Evolutionary conservation across 2,113 vertebrate species (phyloP), one percentile per base, ranked within the genome.

Genomic region (Pagrus major): DNA sequence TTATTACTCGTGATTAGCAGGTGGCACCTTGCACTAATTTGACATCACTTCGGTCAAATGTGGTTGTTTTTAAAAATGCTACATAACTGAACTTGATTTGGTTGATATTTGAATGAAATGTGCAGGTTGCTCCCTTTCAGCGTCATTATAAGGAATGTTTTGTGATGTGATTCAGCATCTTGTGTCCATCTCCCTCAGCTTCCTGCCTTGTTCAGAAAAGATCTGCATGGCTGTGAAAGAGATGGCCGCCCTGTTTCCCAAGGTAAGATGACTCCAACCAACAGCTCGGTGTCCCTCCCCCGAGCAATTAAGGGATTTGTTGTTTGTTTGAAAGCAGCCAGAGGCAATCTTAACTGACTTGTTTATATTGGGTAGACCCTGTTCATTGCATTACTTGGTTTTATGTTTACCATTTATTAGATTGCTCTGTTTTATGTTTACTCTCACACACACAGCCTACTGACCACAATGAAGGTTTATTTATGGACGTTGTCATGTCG

Each of bases 221-320:
- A 99, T 99, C 93, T 97, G 97, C 11, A 67, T 96, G 86, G 98
- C 98, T 80, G 98, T 99, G 79, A 97, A 94, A 0, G 98, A 99
- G 92, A 99, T 99, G 98, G 98, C 98, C 47, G 95, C 96, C 23
- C 90, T 99, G 71, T 99, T 99, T 89, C 97, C 98, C 37, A 99
- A 99, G 96, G 98, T 99, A 94, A 96, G 94, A 33, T 20, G 65
- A 67, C 68, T 75, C 78, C 49, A 9, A 25, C 41, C 59, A 47
- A 37, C 73, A 74, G 49, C 37, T 12, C 4, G 9, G 8, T 11
- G 15, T 18, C 72, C 68, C 51, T 23, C 42, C 67, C 68, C 61
- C 1, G 10, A 56, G 51, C 58, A 49, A 56, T 78, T 21, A 49
- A 55, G 33, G 61, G 80, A 54, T 76, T 55, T 71, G 61, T 51